phyloP scores from a whole-genome alignment of 2,797 vertebrate species.

The Sebastes glaucus region DNA sequence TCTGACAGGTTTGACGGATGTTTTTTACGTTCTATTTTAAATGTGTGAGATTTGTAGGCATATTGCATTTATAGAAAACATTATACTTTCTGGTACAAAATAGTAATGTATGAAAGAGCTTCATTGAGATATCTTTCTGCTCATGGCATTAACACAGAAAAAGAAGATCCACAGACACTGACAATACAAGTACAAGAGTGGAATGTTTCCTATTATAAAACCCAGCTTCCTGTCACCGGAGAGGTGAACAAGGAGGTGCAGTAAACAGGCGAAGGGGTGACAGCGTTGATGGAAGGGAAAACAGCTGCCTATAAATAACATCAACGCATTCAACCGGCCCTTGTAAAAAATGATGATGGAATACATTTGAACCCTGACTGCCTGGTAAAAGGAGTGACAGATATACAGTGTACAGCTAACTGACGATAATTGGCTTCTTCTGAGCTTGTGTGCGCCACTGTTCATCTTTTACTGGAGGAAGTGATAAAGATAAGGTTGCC shows the following conservation, averaged over 20 bases:
- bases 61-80: not conserved
- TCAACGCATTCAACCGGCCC: constrained; percentile 50
- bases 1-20: constrained; percentile 14
- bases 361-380: constrained; percentile 72
- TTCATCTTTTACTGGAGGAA: constrained; percentile 27
- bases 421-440: constrained; percentile 66
- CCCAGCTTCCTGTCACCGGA: constrained; percentile 32
- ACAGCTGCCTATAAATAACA: constrained; percentile 78
- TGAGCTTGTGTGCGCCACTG: constrained; percentile 16
- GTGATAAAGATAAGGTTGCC: constrained; percentile 48
- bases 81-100: not conserved
- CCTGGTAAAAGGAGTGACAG: constrained; percentile 70
- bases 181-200: constrained; percentile 11
- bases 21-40: not conserved
- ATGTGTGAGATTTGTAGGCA: not conserved
- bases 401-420: constrained; percentile 67
- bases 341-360: constrained; percentile 74
- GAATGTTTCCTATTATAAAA: constrained; percentile 54
- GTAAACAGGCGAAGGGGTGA: constrained; percentile 56
- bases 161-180: not conserved
- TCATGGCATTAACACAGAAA: not conserved
- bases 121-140: not conserved
- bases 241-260: constrained; percentile 51
- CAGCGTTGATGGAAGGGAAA: constrained; percentile 70
- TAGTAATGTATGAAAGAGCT: not conserved